Base-by-base conservation (phyloP, 2,113 vertebrate genomes). In the Mus spicilegus region DNA sequence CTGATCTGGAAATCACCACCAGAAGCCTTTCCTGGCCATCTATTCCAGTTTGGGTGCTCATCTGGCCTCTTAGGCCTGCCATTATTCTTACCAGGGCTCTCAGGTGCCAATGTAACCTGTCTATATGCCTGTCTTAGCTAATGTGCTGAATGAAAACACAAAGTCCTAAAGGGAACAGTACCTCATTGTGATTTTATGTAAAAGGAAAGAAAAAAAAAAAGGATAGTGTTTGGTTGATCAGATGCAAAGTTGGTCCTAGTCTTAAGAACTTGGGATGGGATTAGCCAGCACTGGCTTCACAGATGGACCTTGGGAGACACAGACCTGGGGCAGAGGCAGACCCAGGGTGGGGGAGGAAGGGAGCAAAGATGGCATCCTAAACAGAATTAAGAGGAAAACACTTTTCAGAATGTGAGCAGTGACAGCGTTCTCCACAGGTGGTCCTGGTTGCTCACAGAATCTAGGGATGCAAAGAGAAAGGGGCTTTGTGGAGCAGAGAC, bases 61-160 rank as follows among this genome's bases (percentile, higher is more conserved):
- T 0, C 42, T 26, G 1, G 58, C 58, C 14, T 17, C 2, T 13
- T 24, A 3, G 24, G 7, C 7, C 24, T 7, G 1, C 65, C 17
- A 3, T 58, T 54, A 2, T 63, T 36, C 26, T 24, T 80, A 56
- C 63, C 16, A 67, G 63, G 49, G 42, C n/a, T 11, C 86, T 33
- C n/a, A 4, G 0, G 42, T 46, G 51, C 6, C 24, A 14, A 28
- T 0, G 4, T 14, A 49, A 39, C 7, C 26, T 75, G 5, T 73
- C 87, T 54, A 5, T 28, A 12, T 14, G 36, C 56, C 46, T 56
- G 7, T 54, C 61, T 93, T 49, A 87, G 56, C 69, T 93, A 51
- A 61, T 6, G 30, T 30, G 19, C 46, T 54, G 49, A 91, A 54
- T 51, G 3, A 49, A 69, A 46, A 70, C 70, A 54, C 14, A 39